A percentile compares a stretch with the other conserved stretches of the same genome.
These are phyloP conservation scores for Oenanthe oenanthe DNA, from an alignment of 2,113 vertebrate genomes.

Conservation along the genomic window DNA sequence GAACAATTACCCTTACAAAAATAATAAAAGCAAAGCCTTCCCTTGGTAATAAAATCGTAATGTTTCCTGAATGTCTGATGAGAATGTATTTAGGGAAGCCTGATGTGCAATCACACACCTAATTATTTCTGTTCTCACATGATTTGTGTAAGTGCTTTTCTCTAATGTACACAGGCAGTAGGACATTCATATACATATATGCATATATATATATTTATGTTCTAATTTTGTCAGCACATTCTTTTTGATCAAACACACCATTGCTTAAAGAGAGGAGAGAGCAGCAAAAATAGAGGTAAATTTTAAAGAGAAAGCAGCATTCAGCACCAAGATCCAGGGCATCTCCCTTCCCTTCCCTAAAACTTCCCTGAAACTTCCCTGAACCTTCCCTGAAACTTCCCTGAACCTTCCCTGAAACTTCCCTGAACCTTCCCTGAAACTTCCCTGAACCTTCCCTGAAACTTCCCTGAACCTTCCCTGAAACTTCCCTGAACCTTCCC, in stretches of 20 bases:
- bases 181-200: not conserved
- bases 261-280: not conserved
- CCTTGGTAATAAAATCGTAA: conserved; percentile 3
- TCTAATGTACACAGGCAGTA: not conserved
- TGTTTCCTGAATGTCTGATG: conserved; percentile 27
- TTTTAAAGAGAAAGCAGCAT: not conserved
- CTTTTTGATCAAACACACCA: not conserved
- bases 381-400: too few relatives aligned
- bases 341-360: not conserved
- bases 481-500: too few relatives aligned
- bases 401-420: too few relatives aligned
- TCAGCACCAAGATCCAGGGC: not conserved
- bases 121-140: conserved; percentile 14
- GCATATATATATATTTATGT: too few relatives aligned
- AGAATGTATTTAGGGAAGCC: conserved; percentile 1
- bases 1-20: conserved; percentile 2
- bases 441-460: too few relatives aligned
- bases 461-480: too few relatives aligned
- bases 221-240: not conserved
- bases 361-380: too few relatives aligned
- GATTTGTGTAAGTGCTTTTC: not conserved
- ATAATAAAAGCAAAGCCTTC: conserved; percentile 33
- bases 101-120: conserved; percentile 34
- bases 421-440: too few relatives aligned
- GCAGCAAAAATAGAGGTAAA: not conserved